These are phyloP conservation scores for Elanoides forficatus DNA, from an alignment of 2,113 vertebrate species.

Conservation along the genomic window DNA sequence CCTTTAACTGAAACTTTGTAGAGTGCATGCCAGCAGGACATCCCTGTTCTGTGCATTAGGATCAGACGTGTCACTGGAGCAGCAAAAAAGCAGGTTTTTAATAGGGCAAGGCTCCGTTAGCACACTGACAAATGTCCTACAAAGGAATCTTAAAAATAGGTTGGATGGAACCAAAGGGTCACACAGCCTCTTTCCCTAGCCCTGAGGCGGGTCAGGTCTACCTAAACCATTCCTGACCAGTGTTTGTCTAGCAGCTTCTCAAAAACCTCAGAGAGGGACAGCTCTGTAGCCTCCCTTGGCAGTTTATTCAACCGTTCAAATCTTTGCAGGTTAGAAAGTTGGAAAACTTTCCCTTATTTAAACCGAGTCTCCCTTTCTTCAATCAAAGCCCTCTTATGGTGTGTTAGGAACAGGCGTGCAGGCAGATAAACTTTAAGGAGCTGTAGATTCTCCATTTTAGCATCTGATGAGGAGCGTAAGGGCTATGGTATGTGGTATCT, in stretches of 20 bases:
- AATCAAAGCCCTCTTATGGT: fast-evolving
- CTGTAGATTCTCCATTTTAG: not conserved
- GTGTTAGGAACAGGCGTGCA: not conserved
- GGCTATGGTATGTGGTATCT: not conserved
- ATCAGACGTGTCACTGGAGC: not conserved
- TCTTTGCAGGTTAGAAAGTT: not conserved
- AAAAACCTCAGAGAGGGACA: not conserved
- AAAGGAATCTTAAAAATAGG: not conserved
- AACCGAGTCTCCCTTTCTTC: not conserved
- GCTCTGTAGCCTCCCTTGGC: not conserved
- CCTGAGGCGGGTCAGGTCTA: not conserved
- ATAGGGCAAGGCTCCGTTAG: not conserved
- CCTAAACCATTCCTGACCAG: not conserved
- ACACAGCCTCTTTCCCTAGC: not conserved
- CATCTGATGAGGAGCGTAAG: not conserved
- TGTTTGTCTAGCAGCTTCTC: not conserved
- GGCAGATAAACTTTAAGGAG: not conserved
- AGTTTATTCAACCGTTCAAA: not conserved
- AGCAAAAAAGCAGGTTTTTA: not conserved
- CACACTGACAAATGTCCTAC: fast-evolving
- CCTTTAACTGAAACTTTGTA: not conserved
- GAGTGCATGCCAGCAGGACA: fast-evolving
- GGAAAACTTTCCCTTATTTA: not conserved
- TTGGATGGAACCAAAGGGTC: not conserved
- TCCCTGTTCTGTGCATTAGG: not conserved